Conservation (phyloP, 2,113 vertebrate genomes). For the Isichthys henryi region DNA sequence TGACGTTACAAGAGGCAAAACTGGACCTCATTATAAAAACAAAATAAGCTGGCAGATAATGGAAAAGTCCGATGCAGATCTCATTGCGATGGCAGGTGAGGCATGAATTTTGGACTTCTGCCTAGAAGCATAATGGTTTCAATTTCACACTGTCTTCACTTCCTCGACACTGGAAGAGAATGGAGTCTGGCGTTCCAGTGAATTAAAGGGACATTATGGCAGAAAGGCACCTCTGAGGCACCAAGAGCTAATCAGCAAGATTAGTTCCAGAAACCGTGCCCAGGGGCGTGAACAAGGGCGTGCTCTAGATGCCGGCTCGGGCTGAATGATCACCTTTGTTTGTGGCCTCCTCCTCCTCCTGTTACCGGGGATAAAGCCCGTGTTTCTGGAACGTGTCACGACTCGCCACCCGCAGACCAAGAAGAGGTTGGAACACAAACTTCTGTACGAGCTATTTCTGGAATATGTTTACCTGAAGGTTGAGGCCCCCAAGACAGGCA, state of each 20-base stretch:
- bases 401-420: neutral
- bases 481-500: neutral
- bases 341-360: neutral
- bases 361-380: neutral
- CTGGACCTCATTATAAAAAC: neutral
- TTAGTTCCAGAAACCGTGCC: neutral
- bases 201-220: neutral
- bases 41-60: neutral
- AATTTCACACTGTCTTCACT: neutral
- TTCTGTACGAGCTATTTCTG: neutral
- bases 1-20: neutral
- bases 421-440: neutral
- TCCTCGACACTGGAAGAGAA: neutral
- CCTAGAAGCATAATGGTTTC: constrained; percentile 11
- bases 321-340: neutral
- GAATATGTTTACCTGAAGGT: neutral
- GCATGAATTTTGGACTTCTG: constrained; percentile 15
- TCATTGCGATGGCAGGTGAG: neutral
- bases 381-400: neutral
- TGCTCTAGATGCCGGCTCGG: neutral
- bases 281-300: neutral
- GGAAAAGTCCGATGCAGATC: neutral
- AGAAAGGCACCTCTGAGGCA: neutral
- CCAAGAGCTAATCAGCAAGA: constrained; percentile 1
- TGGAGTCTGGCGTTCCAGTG: neutral